Conservation (phyloP, 2,888 invertebrate genomes). For the Lepidocyrtinus sp. region DNA sequence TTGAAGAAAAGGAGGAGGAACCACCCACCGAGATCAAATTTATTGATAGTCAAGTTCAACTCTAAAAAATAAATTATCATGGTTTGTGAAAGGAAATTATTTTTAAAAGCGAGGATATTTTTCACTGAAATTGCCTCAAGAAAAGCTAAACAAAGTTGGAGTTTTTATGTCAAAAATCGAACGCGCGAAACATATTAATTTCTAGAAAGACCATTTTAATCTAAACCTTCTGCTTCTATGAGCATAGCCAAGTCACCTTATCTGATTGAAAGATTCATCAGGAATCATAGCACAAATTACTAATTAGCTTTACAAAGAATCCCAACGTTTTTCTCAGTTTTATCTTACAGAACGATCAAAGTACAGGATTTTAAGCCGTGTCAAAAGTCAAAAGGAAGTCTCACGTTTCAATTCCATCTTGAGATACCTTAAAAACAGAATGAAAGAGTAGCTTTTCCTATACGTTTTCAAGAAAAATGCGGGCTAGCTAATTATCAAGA, state of each 20-base stretch:
- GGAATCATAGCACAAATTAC: background rate
- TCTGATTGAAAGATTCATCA: too few species aligned
- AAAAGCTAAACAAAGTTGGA: too few species aligned
- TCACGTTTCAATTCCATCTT: background rate
- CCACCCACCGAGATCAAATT: constrained; percentile 53
- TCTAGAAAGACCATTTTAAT: too few species aligned
- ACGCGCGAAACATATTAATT: too few species aligned
- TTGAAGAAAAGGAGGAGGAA: constrained; percentile 26
- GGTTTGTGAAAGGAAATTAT: constrained; percentile 53
- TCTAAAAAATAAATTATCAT: constrained; percentile 51
- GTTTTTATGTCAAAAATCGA: too few species aligned
- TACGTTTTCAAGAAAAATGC: background rate
- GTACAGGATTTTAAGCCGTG: constrained; percentile 2
- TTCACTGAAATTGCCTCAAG: background rate
- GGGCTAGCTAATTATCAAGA: background rate
- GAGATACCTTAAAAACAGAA: background rate
- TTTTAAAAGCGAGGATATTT: constrained; percentile 41
- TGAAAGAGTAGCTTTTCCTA: too few species aligned
- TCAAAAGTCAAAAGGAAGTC: constrained; percentile 18
- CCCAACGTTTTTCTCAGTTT: constrained; percentile 18
- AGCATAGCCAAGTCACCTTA: too few species aligned
- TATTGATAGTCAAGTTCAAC: constrained; percentile 32
- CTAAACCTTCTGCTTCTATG: too few species aligned
- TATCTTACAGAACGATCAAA: constrained; percentile 20
- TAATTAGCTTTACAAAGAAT: constrained; percentile 41